Percentiles rank a stretch among this genome's conserved stretches.
Evolutionary conservation across 2,888 invertebrate genomes (phyloP).

Genomic region (Nyleta sp.): DNA sequence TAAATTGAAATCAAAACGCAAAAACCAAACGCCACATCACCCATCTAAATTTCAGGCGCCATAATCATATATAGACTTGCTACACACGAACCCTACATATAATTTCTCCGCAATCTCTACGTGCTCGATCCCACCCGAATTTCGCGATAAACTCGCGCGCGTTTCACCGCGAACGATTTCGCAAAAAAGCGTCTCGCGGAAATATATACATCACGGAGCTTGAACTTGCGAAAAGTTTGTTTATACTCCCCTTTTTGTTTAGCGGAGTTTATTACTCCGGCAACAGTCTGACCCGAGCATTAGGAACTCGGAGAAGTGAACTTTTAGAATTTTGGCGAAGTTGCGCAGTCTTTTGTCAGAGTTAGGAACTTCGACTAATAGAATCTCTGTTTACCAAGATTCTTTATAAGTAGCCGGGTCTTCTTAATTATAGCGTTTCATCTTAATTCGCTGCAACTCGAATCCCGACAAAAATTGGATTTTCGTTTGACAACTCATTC

Average conservation of each 20-base stretch:
- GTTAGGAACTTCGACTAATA: slow-evolving; percentile 53
- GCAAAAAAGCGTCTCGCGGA: not conserved
- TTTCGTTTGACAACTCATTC: not conserved
- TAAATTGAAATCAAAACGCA: no score
- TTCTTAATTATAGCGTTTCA: slow-evolving; percentile 43
- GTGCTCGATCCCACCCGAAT: no score
- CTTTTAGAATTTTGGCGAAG: slow-evolving; percentile 56
- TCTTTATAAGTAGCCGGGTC: slow-evolving; percentile 33
- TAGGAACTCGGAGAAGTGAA: slow-evolving; percentile 40
- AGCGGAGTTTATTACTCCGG: slow-evolving; percentile 48
- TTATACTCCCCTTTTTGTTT: slow-evolving; percentile 43
- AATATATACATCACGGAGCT: slow-evolving; percentile 3
- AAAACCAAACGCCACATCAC: no score
- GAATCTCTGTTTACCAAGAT: slow-evolving; percentile 50
- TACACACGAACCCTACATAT: no score
- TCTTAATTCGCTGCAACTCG: slow-evolving; percentile 16
- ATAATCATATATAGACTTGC: no score
- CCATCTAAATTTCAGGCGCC: no score
- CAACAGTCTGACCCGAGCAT: slow-evolving; percentile 40
- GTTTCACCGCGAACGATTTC: not conserved
- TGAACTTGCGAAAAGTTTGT: slow-evolving; percentile 34
- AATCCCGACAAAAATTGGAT: not conserved
- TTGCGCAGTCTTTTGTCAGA: slow-evolving; percentile 51
- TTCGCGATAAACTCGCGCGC: no score
- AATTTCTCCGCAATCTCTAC: no score